A percentile compares a stretch with the other conserved stretches of the same genome.
Evolutionary conservation across 2,888 invertebrate genomes (phyloP).

Genomic region (Pammene aurita): DNA sequence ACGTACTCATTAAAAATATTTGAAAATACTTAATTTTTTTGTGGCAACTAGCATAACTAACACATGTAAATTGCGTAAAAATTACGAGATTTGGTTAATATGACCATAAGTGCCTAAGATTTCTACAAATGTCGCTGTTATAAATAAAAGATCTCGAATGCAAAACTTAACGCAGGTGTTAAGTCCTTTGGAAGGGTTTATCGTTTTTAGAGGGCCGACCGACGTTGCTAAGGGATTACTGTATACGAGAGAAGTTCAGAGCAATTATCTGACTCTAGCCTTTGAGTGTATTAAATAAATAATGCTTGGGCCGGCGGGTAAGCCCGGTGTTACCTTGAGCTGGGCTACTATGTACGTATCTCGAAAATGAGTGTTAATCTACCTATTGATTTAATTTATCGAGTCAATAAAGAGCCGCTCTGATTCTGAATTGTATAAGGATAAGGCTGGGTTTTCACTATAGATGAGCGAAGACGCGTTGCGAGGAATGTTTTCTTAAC

Average conservation of each 20-base stretch:
- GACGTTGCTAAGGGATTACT: constrained; percentile 43
- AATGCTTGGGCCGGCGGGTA: constrained; percentile 63
- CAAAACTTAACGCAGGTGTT: neutral
- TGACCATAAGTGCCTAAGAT: too few species aligned
- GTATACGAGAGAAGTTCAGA: constrained; percentile 57
- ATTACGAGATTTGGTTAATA: too few species aligned
- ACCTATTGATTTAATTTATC: neutral
- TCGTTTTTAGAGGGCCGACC: constrained; percentile 25
- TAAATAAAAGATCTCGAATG: neutral
- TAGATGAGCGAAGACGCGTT: too few species aligned
- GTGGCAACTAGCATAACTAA: too few species aligned
- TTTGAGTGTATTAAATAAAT: constrained; percentile 78
- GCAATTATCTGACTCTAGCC: constrained; percentile 73
- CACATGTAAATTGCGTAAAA: too few species aligned
- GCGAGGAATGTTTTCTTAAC: too few species aligned
- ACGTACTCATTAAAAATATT: too few species aligned
- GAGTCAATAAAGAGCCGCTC: neutral
- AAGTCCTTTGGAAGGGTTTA: constrained; percentile 14
- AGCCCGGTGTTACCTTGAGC: constrained; percentile 54
- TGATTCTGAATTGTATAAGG: too few species aligned
- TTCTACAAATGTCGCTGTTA: neutral
- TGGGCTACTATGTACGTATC: constrained; percentile 50
- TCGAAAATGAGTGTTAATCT: neutral
- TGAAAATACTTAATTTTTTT: too few species aligned
- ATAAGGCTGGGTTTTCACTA: too few species aligned